phyloP scores from a whole-genome alignment of 2,113 vertebrate species.

The Lampris incognitus region DNA sequence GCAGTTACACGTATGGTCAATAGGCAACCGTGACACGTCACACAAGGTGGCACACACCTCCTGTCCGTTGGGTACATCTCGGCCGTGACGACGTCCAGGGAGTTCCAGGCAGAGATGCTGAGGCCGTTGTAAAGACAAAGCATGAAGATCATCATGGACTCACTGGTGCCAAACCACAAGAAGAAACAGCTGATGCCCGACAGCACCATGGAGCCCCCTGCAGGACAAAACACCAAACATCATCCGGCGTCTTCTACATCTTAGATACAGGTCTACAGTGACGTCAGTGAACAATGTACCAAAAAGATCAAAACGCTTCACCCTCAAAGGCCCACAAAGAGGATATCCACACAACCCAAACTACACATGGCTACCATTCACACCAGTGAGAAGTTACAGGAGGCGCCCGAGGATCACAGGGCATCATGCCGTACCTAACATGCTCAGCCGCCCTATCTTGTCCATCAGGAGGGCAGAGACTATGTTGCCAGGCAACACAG shows the following conservation, averaged over 20 bases:
- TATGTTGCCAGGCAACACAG: slow-evolving; percentile 96
- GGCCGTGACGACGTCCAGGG: slow-evolving; percentile 95
- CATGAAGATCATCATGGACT: slow-evolving; percentile 99
- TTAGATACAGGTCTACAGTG: neutral
- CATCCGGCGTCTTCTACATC: neutral
- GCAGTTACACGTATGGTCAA: too few relatives aligned
- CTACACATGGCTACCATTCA: neutral
- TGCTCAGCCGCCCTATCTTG: slow-evolving; percentile 95
- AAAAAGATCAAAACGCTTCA: neutral
- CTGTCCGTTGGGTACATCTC: slow-evolving; percentile 96
- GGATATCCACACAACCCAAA: neutral
- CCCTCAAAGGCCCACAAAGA: neutral
- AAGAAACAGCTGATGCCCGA: slow-evolving; percentile 99
- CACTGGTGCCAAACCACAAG: slow-evolving; percentile 97
- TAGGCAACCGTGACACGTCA: too few relatives aligned
- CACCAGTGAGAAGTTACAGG: neutral
- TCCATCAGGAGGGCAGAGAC: slow-evolving; percentile 98
- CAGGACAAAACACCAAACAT: slow-evolving; percentile 5
- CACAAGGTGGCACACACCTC: slow-evolving; percentile 78
- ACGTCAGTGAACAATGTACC: neutral
- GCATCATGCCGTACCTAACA: slow-evolving; percentile 87
- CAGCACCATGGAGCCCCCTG: slow-evolving; percentile 98
- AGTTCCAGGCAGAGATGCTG: slow-evolving; percentile 99
- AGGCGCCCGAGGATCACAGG: neutral
- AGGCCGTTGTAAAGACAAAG: slow-evolving; percentile 97